Evolutionary conservation across 2,113 vertebrate genomes (phyloP).

Genomic region (Perca schrenkii): DNA sequence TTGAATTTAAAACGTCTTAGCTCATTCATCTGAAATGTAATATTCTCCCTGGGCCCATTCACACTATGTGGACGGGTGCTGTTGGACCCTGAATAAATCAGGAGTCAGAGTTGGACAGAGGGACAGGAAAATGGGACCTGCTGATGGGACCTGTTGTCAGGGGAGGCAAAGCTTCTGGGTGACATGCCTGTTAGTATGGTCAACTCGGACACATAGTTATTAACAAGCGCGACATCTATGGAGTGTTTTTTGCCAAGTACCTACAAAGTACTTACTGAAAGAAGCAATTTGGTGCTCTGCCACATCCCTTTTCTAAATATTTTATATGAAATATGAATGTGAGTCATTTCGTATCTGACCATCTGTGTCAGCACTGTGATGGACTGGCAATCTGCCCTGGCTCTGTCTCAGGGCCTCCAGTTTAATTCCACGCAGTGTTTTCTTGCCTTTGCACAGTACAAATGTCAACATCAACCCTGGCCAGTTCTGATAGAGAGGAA

Average conservation of each 20-base stretch:
- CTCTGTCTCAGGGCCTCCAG: background rate
- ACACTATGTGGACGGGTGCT: background rate
- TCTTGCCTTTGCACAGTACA: constrained; percentile 12
- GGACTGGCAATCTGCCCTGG: background rate
- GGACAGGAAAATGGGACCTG: constrained; percentile 29
- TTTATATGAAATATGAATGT: background rate
- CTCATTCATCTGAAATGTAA: constrained; percentile 46
- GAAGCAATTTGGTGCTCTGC: background rate
- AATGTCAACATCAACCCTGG: constrained; percentile 13
- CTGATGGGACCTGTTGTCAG: constrained; percentile 2
- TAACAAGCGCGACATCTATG: background rate
- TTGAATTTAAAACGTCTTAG: constrained; percentile 39
- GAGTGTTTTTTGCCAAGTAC: background rate
- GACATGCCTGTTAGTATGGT: background rate
- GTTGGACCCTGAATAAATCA: background rate
- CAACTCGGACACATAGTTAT: background rate
- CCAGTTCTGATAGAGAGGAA: constrained; percentile 29
- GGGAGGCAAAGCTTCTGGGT: constrained; percentile 4
- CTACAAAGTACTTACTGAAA: background rate
- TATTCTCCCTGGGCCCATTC: constrained; percentile 11
- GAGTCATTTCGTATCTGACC: background rate
- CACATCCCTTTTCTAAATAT: background rate
- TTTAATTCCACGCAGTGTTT: constrained; percentile 29
- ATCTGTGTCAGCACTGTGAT: background rate
- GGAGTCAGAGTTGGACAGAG: constrained; percentile 9